These are phyloP conservation scores for Drosophila yakuba DNA, from an alignment of 1,140 invertebrate species.

Conservation along the genomic window DNA sequence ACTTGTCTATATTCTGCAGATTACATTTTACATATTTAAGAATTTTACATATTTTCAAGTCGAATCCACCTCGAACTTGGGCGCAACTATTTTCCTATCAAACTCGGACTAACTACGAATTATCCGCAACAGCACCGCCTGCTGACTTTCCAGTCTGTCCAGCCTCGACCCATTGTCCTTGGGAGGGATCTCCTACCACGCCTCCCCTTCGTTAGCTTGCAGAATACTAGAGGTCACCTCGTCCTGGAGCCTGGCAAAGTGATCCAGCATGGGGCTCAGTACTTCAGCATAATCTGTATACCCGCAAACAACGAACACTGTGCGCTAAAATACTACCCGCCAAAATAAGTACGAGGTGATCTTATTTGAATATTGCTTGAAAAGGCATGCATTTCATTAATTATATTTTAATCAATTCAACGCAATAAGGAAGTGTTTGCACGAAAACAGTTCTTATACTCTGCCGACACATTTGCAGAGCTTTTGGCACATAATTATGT, in stretches of 20 bases:
- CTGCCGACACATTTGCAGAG: too few species aligned
- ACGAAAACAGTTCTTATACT: too few species aligned
- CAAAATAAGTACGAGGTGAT: not conserved
- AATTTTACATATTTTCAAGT: too few species aligned
- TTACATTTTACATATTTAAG: too few species aligned
- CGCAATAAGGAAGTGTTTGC: too few species aligned
- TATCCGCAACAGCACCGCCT: not conserved
- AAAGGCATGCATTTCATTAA: not conserved
- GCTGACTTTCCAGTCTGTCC: not conserved
- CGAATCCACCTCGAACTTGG: not conserved
- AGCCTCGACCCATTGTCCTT: not conserved
- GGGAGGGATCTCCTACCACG: not conserved
- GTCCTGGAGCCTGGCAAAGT: not conserved
- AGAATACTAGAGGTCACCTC: not conserved
- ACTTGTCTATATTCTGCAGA: too few species aligned
- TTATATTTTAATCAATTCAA: not conserved
- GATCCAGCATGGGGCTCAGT: not conserved
- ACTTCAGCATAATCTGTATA: not conserved
- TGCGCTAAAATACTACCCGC: not conserved
- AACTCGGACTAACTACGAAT: not conserved
- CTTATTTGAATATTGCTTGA: not conserved
- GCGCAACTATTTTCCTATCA: not conserved
- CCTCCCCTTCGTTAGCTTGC: not conserved
- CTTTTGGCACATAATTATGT: too few species aligned
- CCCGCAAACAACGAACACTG: not conserved